Evolutionary conservation across 2,888 invertebrate species (phyloP).

Genomic region (Odontocolon sp.): DNA sequence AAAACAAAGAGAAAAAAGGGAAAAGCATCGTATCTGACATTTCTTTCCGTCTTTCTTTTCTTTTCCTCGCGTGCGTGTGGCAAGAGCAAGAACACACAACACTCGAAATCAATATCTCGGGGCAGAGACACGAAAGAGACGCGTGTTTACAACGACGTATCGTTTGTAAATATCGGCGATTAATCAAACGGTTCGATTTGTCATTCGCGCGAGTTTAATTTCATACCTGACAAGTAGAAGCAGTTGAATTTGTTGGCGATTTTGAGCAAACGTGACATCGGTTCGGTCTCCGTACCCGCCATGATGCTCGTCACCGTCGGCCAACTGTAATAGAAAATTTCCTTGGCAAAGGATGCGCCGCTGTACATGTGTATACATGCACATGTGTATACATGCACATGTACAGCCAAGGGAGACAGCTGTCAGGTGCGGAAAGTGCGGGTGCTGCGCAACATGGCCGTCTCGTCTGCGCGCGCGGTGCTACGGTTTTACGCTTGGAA

Average conservation of each 20-base stretch:
- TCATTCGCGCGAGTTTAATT: constrained; percentile 10
- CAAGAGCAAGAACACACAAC: constrained; percentile 68
- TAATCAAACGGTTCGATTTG: background rate
- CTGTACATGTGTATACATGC: too few relatives aligned
- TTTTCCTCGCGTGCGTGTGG: constrained; percentile 13
- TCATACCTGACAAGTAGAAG: constrained; percentile 92
- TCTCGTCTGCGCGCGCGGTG: too few relatives aligned
- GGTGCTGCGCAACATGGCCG: too few relatives aligned
- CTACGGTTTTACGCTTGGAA: too few relatives aligned
- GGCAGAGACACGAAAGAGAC: constrained; percentile 63
- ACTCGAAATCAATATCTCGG: constrained; percentile 75
- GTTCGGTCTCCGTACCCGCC: constrained; percentile 80
- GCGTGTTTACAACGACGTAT: constrained; percentile 50
- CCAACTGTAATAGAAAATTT: constrained; percentile 47
- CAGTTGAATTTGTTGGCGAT: constrained; percentile 94
- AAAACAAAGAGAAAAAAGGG: too few relatives aligned
- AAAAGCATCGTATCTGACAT: background rate
- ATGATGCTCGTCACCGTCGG: constrained; percentile 75
- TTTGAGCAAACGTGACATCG: constrained; percentile 88
- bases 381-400: too few relatives aligned
- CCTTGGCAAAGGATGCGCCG: too few relatives aligned
- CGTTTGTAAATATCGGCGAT: background rate
- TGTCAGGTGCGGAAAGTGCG: too few relatives aligned
- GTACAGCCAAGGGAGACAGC: too few relatives aligned
- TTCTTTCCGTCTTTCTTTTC: constrained; percentile 19